phyloP scores from a whole-genome alignment of 2,888 invertebrate species.

The Lissonota sp. region DNA sequence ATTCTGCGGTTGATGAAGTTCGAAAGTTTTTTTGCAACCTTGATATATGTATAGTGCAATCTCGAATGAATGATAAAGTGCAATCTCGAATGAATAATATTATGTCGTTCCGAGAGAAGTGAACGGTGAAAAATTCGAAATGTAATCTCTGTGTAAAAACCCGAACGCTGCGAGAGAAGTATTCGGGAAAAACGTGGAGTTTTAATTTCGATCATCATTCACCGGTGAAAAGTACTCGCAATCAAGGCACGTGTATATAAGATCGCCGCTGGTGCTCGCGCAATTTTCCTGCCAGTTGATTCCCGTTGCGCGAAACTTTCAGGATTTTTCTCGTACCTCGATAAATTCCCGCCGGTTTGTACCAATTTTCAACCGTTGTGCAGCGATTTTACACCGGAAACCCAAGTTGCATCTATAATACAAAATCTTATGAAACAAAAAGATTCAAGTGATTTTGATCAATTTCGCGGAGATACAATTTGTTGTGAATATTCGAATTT shows the following conservation, averaged over 20 bases:
- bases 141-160: constrained; percentile 58
- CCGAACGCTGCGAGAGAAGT: constrained; percentile 23
- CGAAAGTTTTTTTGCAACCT: too few relatives aligned
- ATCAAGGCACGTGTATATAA: constrained; percentile 44
- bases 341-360: neutral
- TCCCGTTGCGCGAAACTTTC: neutral
- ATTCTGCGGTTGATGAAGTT: too few relatives aligned
- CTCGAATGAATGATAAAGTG: constrained; percentile 35
- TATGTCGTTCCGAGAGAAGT: constrained; percentile 51
- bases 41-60: neutral
- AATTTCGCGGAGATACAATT: neutral
- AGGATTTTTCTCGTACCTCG: neutral
- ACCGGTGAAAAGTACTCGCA: constrained; percentile 44
- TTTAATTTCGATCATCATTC: constrained; percentile 64
- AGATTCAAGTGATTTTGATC: neutral
- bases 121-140: constrained; percentile 63
- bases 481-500: neutral
- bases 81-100: constrained; percentile 18
- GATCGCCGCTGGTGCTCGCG: constrained; percentile 27
- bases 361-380: neutral
- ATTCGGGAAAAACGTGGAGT: constrained; percentile 45
- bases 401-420: neutral
- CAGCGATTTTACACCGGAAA: neutral
- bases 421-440: neutral
- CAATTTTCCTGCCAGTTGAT: neutral